Evolutionary conservation across 2,888 invertebrate genomes (phyloP).

Genomic region (Gymnocheta viridis): DNA sequence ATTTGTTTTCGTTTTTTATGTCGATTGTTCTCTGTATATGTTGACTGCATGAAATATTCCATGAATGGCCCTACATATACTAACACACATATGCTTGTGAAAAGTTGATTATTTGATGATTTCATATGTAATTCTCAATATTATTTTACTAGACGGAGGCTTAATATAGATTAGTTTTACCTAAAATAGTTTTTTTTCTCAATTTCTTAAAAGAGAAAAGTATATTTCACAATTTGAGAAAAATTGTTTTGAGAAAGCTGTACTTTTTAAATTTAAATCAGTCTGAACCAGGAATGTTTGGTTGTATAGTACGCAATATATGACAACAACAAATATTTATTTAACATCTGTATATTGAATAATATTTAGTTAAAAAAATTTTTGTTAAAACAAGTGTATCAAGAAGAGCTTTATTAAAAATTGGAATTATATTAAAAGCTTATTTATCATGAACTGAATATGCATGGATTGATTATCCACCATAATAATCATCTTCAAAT

Average conservation of each 20-base stretch:
- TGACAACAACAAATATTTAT: slow-evolving; percentile 49
- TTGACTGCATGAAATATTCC: background rate
- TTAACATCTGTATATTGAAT: slow-evolving; percentile 21
- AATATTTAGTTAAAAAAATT: slow-evolving; percentile 16
- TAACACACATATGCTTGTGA: background rate
- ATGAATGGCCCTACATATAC: background rate
- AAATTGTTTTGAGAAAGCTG: too few relatives aligned
- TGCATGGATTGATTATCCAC: background rate
- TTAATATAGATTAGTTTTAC: too few relatives aligned
- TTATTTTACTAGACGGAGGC: too few relatives aligned
- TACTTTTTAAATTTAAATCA: too few relatives aligned
- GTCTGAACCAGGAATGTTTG: too few relatives aligned
- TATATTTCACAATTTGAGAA: too few relatives aligned
- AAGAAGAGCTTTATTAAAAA: background rate
- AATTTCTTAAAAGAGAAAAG: too few relatives aligned
- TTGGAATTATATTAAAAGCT: background rate
- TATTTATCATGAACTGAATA: background rate
- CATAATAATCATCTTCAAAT: background rate
- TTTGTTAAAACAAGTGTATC: background rate
- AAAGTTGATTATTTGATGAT: too few relatives aligned
- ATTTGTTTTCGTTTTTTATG: background rate
- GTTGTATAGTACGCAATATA: slow-evolving; percentile 29
- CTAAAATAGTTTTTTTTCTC: too few relatives aligned
- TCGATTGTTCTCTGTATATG: background rate
- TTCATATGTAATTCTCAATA: too few relatives aligned